These are phyloP conservation scores for Passerculus sandwichensis DNA, from an alignment of 2,797 vertebrate species.

Conservation along the genomic window DNA sequence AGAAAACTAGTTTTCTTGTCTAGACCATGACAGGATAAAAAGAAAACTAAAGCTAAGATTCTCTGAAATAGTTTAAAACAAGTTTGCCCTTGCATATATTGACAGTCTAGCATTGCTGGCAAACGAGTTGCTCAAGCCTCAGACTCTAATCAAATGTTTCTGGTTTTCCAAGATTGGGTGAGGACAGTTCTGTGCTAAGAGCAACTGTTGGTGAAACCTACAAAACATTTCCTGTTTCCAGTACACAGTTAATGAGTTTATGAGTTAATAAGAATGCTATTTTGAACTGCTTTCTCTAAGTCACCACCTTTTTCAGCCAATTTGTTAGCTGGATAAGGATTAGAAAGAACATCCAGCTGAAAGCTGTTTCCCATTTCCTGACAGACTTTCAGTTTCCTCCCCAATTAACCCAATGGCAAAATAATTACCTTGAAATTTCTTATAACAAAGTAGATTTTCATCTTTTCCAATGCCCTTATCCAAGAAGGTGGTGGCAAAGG, in stretches of 20 bases:
- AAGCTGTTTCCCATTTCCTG: neutral
- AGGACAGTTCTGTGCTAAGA: neutral
- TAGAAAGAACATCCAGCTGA: neutral
- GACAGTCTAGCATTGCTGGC: neutral
- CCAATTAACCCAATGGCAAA: neutral
- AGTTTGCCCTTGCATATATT: neutral
- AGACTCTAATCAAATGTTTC: neutral
- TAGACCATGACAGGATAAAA: neutral
- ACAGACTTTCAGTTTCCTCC: neutral
- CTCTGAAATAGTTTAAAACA: neutral
- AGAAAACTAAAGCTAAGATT: neutral
- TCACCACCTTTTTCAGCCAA: neutral
- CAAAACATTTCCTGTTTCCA: neutral
- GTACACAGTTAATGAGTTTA: neutral
- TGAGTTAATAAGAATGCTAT: neutral
- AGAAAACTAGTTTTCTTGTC: neutral
- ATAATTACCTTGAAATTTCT: neutral
- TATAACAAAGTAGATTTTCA: conserved; percentile 10
- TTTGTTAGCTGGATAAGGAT: neutral
- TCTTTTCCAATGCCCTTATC: neutral
- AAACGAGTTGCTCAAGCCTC: neutral
- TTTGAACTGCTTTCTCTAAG: neutral
- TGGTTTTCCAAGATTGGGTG: neutral
- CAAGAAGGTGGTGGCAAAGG: neutral
- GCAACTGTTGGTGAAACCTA: neutral